Evolutionary conservation across 2,113 vertebrate species (phyloP), one percentile per base, ranked within the genome.

Genomic region (Acinonyx jubatus): DNA sequence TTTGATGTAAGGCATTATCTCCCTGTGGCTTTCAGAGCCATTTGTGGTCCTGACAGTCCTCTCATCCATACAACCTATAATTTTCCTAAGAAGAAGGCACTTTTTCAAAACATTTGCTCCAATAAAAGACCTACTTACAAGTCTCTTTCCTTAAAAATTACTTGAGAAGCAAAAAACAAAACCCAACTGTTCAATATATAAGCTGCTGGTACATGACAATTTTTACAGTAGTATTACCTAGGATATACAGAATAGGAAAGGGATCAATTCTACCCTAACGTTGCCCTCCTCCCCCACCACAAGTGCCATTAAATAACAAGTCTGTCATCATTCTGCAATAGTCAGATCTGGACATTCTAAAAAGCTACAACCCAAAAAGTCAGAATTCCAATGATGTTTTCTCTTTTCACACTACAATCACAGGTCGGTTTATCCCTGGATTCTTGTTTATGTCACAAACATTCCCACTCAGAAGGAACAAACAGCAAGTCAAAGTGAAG

Each of bases 41-140:
- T 91, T 84, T 89, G 78, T 41, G 45, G 91, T 92, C 38, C 91
- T 80, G 88, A 90, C 69, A 92, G 68, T 88, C 55, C n/a, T 86
- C 48, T 93, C 73, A 76, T 66, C 74, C 57, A 50, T 52, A 88
- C 45, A 97, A 91, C 95, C 89, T 96, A 79, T 82, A 92, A 95
- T 97, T 97, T 97, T 96, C 90, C 78, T 57, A 71, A 69, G 50
- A 69, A 90, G 74, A 96, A 76, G 31, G 69, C 38, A 96, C 33
- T 74, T 92, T 95, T 91, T 81, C 29, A 92, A 97, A 97, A 89
- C 45, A 97, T 85, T 95, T 92, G 52, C 50, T 97, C 63, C 50
- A 61, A 55, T 61, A 79, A 79, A 85, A 96, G 48, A 69, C 31
- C 52, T 63, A 90, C 50, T 65, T 63, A 7, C 23, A 95, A 84